Base-by-base conservation (phyloP, 2,113 vertebrate species). In the Oxygymnocypris stewartii region DNA sequence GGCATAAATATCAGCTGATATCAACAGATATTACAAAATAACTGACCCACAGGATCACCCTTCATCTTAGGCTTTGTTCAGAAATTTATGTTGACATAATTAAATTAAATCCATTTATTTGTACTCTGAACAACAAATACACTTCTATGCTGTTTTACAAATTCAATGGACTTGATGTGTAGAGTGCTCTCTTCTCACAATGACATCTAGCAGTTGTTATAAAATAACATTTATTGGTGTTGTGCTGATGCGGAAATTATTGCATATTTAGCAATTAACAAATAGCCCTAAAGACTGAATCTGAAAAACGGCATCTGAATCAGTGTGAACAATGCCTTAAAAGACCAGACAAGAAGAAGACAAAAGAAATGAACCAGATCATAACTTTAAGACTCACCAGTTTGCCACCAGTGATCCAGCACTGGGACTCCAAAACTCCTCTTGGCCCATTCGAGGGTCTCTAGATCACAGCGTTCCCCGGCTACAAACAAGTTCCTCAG, bases 341-440 rank as follows among this genome's bases (percentile, higher is more conserved):
- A 40, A 40, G 35, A 73, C 35, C 40, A 73, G 69, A 23, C 37
- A 73, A 23, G 4, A 73, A 6, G 37, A 9, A 23, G 18, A 7
- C 18, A 23, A 40, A 1, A 23, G 9, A 2, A 42, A 73, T 42
- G 4, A 73, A 42, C 4, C 37, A 1, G 8, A 73, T 37, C 4
- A 0, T 61, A 61, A n/a, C 4, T 11, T 11, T 51, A 13, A 31
- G 5, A 83, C 93, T 95, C 92, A 99, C 98, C 98, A 12, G 98
- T 99, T 92, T 99, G 98, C 98, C 98, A 99, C 98, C 98, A 99
- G 85, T 99, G 98, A 92, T 99, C 98, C 90, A 99, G 92, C 61
- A 99, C 96, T 16, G 98, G 97, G 35, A 97, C 97, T n/a, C 94
- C 94, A 90, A 99, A 99, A 88, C 92, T 92, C 84, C 80, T 94